A percentile compares a stretch with the other conserved stretches of the same genome.
These are phyloP conservation scores for Aix galericulata DNA, from an alignment of 2,113 vertebrate genomes.

Conservation along the genomic window DNA sequence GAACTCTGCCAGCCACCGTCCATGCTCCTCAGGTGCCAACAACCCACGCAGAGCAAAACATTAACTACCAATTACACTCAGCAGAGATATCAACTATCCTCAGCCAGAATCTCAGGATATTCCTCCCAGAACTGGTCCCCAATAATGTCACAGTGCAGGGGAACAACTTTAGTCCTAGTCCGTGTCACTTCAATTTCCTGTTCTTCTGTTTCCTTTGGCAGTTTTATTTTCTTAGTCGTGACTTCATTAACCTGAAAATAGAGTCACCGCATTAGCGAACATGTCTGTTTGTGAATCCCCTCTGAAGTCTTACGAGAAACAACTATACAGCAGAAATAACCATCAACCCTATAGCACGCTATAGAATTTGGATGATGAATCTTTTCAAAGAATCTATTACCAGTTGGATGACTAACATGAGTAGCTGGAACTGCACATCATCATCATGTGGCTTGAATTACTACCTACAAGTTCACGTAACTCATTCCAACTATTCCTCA, in stretches of 20 bases:
- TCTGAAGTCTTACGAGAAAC: background rate
- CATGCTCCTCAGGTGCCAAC: background rate
- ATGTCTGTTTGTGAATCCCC: too few relatives aligned
- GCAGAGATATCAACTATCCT: slow-evolving; percentile 71
- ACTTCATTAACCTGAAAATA: slow-evolving; percentile 84
- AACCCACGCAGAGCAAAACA: background rate
- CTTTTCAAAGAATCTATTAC: background rate
- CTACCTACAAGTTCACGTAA: background rate
- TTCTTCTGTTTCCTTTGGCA: slow-evolving; percentile 79
- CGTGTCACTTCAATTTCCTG: slow-evolving; percentile 82
- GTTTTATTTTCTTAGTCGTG: slow-evolving; percentile 79
- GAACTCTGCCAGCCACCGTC: background rate
- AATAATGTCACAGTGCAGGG: slow-evolving; percentile 88
- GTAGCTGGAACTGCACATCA: background rate
- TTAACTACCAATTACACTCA: background rate
- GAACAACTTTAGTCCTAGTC: slow-evolving; percentile 76
- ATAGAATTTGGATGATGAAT: background rate
- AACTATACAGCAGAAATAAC: background rate
- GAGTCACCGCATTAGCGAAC: background rate
- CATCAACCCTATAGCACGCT: background rate
- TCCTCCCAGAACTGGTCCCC: slow-evolving; percentile 95
- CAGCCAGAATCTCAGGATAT: slow-evolving; percentile 85
- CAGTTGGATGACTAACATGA: background rate
- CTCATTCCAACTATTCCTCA: background rate
- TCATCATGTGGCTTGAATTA: background rate